Evolutionary conservation across 1,140 invertebrate genomes (phyloP).

Genomic region (Chrysoperla carnea): DNA sequence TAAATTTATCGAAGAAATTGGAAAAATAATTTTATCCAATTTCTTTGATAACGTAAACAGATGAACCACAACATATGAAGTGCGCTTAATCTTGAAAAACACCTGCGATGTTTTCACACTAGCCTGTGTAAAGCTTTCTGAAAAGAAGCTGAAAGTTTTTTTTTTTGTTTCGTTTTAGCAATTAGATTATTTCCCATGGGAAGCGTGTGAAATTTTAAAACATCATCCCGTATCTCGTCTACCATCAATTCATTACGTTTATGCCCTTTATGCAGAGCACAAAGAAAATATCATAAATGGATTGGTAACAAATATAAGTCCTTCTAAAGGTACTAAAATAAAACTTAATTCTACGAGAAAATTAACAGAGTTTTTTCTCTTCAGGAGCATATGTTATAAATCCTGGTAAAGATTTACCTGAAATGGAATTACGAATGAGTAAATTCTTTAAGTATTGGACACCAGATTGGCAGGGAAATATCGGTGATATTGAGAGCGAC

Average conservation of each 20-base stretch:
- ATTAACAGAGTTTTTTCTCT: not conserved
- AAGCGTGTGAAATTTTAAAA: constrained; percentile 41
- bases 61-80: too few species aligned
- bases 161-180: too few species aligned
- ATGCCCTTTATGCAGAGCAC: constrained; percentile 41
- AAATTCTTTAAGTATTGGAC: constrained; percentile 42
- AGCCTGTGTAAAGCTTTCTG: too few species aligned
- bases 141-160: too few species aligned
- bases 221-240: constrained; percentile 47
- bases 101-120: too few species aligned
- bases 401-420: constrained; percentile 44
- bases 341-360: not conserved
- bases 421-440: constrained; percentile 47
- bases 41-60: too few species aligned
- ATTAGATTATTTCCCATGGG: constrained; percentile 57
- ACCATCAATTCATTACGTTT: constrained; percentile 51
- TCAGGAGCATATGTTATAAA: constrained; percentile 39
- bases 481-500: constrained; percentile 33
- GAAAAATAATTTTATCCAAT: too few species aligned
- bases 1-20: too few species aligned
- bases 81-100: too few species aligned
- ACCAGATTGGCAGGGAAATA: constrained; percentile 41
- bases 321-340: constrained; percentile 11
- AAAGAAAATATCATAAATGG: constrained; percentile 34
- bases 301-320: constrained; percentile 27